Evolutionary conservation across 2,888 invertebrate genomes (phyloP).

Genomic region (Hydropsyche betteni): DNA sequence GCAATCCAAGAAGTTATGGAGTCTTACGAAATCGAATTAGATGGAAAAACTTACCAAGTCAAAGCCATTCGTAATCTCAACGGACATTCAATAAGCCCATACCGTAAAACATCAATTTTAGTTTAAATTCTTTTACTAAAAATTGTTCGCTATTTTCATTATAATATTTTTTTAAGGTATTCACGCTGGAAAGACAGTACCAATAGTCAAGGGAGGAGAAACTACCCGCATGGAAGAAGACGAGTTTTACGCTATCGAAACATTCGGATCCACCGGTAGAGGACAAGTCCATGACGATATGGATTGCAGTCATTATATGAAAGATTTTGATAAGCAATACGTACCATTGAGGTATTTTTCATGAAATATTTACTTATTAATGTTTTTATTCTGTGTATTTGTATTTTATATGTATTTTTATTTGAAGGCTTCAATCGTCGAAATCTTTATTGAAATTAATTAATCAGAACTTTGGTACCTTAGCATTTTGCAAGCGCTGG

Average conservation of each 20-base stretch:
- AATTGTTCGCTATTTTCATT: conserved; percentile 14
- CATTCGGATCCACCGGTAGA: conserved; percentile 97
- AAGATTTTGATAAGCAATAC: conserved; percentile 92
- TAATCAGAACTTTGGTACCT: conserved; percentile 96
- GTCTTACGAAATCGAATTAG: conserved; percentile 96
- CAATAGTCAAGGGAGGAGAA: conserved; percentile 99
- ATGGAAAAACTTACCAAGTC: conserved; percentile 95
- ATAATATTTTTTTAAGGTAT: conserved; percentile 67
- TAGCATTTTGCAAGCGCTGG: conserved; percentile 99
- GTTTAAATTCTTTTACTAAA: conserved; percentile 23
- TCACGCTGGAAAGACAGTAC: conserved; percentile 98
- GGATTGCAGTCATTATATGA: conserved; percentile 99
- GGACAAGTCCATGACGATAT: conserved; percentile 97
- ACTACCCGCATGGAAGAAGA: conserved; percentile 98
- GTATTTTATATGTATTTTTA: conserved; percentile 46
- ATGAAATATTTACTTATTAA: neutral
- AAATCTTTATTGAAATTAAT: conserved; percentile 91
- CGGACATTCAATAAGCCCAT: conserved; percentile 99
- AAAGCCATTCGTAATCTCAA: conserved; percentile 98
- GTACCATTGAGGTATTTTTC: conserved; percentile 81
- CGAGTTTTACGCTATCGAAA: conserved; percentile 99
- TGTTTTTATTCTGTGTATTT: neutral
- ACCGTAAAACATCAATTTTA: conserved; percentile 71
- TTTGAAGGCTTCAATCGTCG: conserved; percentile 83
- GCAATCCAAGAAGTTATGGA: conserved; percentile 99